Percentiles rank a stretch among this genome's conserved stretches.
Evolutionary conservation across 2,797 vertebrate species (phyloP).

Genomic region (Danio kyathit): DNA sequence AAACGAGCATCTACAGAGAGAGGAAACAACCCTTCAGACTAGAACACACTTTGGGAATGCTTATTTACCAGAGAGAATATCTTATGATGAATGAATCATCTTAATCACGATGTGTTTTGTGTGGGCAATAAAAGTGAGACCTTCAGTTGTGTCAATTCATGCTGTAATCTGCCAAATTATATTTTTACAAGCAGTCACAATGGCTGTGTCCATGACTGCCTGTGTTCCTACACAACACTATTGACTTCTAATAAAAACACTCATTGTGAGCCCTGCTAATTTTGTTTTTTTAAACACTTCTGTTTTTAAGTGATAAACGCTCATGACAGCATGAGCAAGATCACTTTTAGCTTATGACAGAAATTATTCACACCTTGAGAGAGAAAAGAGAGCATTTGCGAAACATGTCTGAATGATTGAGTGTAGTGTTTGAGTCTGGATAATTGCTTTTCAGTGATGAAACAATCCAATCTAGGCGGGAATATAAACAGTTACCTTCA

Average conservation of each 20-base stretch:
- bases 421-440: slow-evolving; percentile 25
- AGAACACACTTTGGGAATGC: not conserved
- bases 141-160: slow-evolving; percentile 20
- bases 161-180: not conserved
- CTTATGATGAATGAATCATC: not conserved
- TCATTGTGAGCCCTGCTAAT: not conserved
- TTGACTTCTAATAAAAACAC: slow-evolving; percentile 13
- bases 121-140: slow-evolving; percentile 12
- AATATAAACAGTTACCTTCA: slow-evolving; percentile 84
- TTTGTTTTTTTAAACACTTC: slow-evolving; percentile 27
- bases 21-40: not conserved
- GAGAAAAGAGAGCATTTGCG: slow-evolving; percentile 19
- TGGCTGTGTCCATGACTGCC: not conserved
- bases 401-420: slow-evolving; percentile 44
- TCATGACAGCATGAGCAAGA: slow-evolving; percentile 25
- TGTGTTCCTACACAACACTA: not conserved
- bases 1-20: not conserved
- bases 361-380: slow-evolving; percentile 43
- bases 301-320: slow-evolving; percentile 36
- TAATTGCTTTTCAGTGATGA: slow-evolving; percentile 48
- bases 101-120: slow-evolving; percentile 1
- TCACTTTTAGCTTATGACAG: slow-evolving; percentile 33
- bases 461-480: slow-evolving; percentile 35
- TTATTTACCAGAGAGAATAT: slow-evolving; percentile 14
- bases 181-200: slow-evolving; percentile 3